Evolutionary conservation across 2,888 invertebrate species (phyloP).

Genomic region (Lathronympha strigana): DNA sequence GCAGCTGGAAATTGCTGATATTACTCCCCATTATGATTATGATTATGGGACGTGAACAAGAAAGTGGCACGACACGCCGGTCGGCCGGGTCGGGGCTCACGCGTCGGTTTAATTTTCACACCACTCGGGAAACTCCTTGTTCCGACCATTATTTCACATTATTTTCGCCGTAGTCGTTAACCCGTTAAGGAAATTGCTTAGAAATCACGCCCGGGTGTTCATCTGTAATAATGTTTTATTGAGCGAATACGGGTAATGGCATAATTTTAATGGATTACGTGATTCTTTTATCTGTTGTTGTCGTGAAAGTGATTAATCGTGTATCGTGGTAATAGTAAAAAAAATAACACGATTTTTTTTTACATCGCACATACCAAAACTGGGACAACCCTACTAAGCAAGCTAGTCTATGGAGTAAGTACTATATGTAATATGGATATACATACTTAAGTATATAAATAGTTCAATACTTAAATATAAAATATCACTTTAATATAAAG

Average conservation of each 20-base stretch:
- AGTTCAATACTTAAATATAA: no score
- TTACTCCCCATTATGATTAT: constrained; percentile 74
- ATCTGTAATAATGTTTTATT: constrained; percentile 2
- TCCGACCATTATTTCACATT: constrained; percentile 40
- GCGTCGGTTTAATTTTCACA: constrained; percentile 65
- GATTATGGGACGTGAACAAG: constrained; percentile 68
- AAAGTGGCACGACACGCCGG: constrained; percentile 65
- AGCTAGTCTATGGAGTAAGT: no score
- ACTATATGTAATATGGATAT: no score
- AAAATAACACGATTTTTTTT: no score
- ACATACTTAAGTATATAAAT: no score
- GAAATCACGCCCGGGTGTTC: constrained; percentile 27
- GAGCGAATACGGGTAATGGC: constrained; percentile 8
- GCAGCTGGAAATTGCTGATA: constrained; percentile 70
- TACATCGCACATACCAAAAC: no score
- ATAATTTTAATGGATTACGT: not conserved
- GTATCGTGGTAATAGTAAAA: no score
- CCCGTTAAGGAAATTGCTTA: constrained; percentile 40
- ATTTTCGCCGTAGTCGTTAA: constrained; percentile 36
- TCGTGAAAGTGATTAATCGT: no score
- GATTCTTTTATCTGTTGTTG: not conserved
- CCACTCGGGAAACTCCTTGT: constrained; percentile 57
- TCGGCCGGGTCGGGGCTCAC: constrained; percentile 54
- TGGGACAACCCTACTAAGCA: no score
- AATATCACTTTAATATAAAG: no score